phyloP scores from a whole-genome alignment of 2,113 vertebrate genomes.

The Polypterus senegalus region DNA sequence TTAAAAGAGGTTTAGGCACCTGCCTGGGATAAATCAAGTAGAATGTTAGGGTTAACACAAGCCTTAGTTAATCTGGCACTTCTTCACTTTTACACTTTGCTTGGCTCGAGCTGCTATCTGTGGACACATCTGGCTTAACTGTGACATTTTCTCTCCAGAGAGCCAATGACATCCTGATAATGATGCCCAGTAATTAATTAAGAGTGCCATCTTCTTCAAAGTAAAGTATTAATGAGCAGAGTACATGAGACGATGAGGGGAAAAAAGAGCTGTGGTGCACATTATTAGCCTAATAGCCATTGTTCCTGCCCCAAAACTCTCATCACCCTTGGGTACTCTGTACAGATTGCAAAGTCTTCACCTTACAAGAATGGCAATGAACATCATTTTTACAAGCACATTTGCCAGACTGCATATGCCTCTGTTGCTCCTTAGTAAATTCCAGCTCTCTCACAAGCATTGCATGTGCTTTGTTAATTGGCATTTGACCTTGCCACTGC shows the following conservation, averaged over 20 bases:
- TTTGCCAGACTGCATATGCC: too few relatives aligned
- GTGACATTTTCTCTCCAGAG: not conserved
- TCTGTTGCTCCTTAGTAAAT: too few relatives aligned
- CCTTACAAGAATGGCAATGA: not conserved
- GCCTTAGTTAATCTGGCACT: too few relatives aligned
- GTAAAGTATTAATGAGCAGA: slow-evolving; percentile 17
- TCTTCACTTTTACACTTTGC: too few relatives aligned
- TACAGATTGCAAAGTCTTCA: slow-evolving; percentile 10
- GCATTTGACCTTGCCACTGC: too few relatives aligned
- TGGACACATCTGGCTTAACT: not conserved
- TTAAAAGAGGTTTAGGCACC: too few relatives aligned
- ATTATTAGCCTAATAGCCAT: not conserved
- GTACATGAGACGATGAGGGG: not conserved
- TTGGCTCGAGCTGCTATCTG: too few relatives aligned
- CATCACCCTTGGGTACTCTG: slow-evolving; percentile 16
- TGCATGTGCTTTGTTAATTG: too few relatives aligned
- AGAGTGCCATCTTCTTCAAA: slow-evolving; percentile 14
- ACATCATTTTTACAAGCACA: too few relatives aligned
- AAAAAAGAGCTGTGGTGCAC: slow-evolving; percentile 4
- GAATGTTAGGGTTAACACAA: too few relatives aligned
- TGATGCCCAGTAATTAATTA: slow-evolving; percentile 18
- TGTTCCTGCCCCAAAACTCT: slow-evolving; percentile 10
- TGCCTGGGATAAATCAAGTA: too few relatives aligned
- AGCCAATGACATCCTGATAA: not conserved
- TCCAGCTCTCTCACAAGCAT: too few relatives aligned